Evolutionary conservation across 2,113 vertebrate genomes (phyloP).

Genomic region (Camelus dromedarius): DNA sequence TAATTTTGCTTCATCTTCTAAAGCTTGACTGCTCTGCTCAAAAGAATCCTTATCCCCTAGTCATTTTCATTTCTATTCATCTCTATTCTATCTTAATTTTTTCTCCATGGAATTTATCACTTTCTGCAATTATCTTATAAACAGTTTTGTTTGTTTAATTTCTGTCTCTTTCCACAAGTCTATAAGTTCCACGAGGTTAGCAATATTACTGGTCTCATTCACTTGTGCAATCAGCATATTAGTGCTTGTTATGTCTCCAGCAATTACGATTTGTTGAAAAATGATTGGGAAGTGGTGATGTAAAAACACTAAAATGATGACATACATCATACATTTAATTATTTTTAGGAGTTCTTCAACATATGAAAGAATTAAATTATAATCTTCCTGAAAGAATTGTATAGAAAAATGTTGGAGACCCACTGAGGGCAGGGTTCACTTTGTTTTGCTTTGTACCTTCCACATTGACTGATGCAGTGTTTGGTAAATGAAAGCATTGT

Average conservation of each 20-base stretch:
- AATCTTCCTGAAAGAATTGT: background rate
- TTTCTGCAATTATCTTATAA: background rate
- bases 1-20: slow-evolving; percentile 18
- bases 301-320: background rate
- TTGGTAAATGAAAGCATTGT: background rate
- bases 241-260: background rate
- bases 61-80: background rate
- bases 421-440: background rate
- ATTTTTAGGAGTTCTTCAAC: background rate
- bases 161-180: background rate
- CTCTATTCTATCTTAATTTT: background rate
- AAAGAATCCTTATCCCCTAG: background rate
- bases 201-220: background rate
- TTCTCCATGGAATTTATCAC: background rate
- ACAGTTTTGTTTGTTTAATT: slow-evolving; percentile 4
- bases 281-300: background rate
- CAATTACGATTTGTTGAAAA: background rate
- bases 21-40: background rate
- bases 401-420: background rate
- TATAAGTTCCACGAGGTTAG: background rate
- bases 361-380: background rate
- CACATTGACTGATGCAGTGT: background rate
- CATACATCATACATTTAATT: background rate
- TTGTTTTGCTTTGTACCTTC: slow-evolving; percentile 32
- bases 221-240: background rate